These are phyloP conservation scores for Serranus cabrilla DNA, from an alignment of 2,797 vertebrate species.

Conservation along the genomic window DNA sequence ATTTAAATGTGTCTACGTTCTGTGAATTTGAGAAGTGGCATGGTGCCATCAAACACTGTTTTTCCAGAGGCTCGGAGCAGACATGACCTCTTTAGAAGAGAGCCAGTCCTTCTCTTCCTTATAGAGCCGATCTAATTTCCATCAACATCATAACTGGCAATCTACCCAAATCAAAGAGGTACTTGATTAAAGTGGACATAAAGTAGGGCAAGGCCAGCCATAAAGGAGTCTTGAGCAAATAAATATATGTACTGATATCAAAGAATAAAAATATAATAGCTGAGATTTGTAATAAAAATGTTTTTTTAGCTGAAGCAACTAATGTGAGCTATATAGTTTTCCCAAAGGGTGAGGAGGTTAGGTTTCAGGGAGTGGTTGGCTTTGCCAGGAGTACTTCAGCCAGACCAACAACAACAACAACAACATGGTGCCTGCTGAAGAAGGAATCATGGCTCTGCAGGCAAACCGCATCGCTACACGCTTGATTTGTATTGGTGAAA, in stretches of 20 bases:
- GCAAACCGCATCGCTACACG: neutral
- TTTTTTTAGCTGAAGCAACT: constrained; percentile 19
- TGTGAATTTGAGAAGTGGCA: constrained; percentile 13
- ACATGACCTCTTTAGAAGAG: constrained; percentile 1
- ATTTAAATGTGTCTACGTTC: constrained; percentile 5
- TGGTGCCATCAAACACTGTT: constrained; percentile 14
- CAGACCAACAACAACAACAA: constrained; percentile 34
- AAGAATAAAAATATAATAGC: neutral
- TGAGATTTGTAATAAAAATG: constrained; percentile 4
- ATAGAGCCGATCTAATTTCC: constrained; percentile 6
- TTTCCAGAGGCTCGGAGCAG: constrained; percentile 20
- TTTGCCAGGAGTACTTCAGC: constrained; percentile 17
- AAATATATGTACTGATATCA: neutral
- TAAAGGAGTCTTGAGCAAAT: neutral
- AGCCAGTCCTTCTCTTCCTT: neutral
- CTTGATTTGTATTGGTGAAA: neutral
- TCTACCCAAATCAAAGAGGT: neutral
- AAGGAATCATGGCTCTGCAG: constrained; percentile 7
- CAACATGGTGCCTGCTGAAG: constrained; percentile 15
- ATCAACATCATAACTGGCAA: constrained; percentile 3
- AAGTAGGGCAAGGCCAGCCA: neutral
- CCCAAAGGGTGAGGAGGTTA: constrained; percentile 30
- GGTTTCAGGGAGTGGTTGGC: constrained; percentile 31
- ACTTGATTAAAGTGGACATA: neutral
- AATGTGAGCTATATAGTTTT: constrained; percentile 3